Conservation (phyloP, 1,140 invertebrate species). For the Oncopeltus fasciatus region DNA sequence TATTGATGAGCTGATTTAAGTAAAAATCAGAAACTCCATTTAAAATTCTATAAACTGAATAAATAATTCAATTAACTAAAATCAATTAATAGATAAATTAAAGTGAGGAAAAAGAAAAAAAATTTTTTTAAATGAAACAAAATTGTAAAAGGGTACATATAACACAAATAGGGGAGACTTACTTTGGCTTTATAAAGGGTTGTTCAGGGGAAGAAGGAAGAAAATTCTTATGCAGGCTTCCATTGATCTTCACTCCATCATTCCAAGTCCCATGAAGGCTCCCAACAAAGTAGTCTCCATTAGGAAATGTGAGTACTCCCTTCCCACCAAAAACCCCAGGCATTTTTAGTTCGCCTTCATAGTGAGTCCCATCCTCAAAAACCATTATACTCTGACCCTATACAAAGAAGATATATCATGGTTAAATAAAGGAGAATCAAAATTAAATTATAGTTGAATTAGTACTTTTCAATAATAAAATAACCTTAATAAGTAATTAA, state of each 20-base stretch:
- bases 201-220: conserved; percentile 21
- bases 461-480: too few species aligned
- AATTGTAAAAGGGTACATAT: too few species aligned
- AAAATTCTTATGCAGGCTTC: conserved; percentile 45
- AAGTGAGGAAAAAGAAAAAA: too few species aligned
- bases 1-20: too few species aligned
- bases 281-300: conserved; percentile 52
- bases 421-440: not conserved
- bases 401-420: not conserved
- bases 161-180: conserved; percentile 25
- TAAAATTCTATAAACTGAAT: too few species aligned
- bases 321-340: conserved; percentile 62
- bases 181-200: conserved; percentile 42
- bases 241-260: conserved; percentile 67
- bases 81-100: too few species aligned
- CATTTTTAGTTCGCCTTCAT: conserved; percentile 71
- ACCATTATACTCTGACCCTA: conserved; percentile 73
- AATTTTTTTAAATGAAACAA: too few species aligned
- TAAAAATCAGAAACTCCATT: too few species aligned
- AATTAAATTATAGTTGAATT: too few species aligned
- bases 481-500: too few species aligned
- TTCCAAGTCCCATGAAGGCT: conserved; percentile 60
- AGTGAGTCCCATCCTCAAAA: conserved; percentile 74
- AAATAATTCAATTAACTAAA: too few species aligned
- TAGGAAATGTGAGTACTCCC: conserved; percentile 59